These are phyloP conservation scores for Drosophila diplacantha DNA, from an alignment of 2,888 invertebrate genomes.

Conservation along the genomic window DNA sequence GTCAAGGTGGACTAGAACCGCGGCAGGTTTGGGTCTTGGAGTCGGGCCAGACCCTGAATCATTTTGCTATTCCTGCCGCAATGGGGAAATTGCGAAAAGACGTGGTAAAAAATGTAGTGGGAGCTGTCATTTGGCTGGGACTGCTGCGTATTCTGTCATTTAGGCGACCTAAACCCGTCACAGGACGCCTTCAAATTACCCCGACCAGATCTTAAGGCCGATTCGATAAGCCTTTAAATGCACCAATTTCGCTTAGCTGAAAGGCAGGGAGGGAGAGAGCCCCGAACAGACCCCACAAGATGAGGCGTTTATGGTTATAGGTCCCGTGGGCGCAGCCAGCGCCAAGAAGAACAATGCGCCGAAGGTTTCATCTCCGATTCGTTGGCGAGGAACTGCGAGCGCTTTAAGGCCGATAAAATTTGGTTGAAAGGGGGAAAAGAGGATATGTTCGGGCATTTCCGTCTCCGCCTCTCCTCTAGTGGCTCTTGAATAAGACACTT, in stretches of 20 bases:
- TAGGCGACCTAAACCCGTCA: not conserved
- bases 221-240: conserved; percentile 58
- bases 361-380: conserved; percentile 31
- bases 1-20: conserved; percentile 25
- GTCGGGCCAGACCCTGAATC: not conserved
- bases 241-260: conserved; percentile 44
- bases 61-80: conserved; percentile 1
- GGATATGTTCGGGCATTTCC: conserved; percentile 13
- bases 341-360: conserved; percentile 28
- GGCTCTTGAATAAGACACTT: conserved; percentile 61
- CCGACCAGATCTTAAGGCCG: conserved; percentile 52
- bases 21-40: conserved; percentile 5
- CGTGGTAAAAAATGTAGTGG: not conserved
- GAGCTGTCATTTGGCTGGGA: not conserved
- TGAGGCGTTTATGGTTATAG: conserved; percentile 65
- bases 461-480: conserved; percentile 21
- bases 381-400: conserved; percentile 50
- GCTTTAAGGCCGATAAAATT: conserved; percentile 70
- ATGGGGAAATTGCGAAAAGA: not conserved
- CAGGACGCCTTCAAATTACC: conserved; percentile 18
- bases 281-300: conserved; percentile 40
- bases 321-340: conserved; percentile 56
- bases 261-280: conserved; percentile 14
- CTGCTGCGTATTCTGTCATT: conserved; percentile 23
- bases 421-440: conserved; percentile 57